Conservation (phyloP, 2,797 vertebrate genomes). For the Eulemur coronatus region DNA sequence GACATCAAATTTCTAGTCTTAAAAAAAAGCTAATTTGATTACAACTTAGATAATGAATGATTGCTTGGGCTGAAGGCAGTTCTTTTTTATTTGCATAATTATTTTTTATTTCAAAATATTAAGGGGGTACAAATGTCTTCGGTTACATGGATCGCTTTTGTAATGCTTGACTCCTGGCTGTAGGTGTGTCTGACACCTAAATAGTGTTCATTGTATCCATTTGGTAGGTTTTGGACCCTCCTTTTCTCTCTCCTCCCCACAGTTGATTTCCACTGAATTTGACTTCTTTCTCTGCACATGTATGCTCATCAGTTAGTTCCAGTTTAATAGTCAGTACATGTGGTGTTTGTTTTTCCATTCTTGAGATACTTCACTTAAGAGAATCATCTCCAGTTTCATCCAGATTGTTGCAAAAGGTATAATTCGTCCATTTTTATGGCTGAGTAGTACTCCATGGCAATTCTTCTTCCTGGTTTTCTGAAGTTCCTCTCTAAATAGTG, state of each 20-base stretch:
- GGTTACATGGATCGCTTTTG: neutral
- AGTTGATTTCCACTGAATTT: neutral
- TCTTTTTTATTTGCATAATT: neutral
- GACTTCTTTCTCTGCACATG: neutral
- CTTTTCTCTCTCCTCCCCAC: neutral
- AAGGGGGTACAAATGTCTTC: neutral
- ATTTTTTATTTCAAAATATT: neutral
- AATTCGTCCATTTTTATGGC: neutral
- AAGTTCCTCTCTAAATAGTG: neutral
- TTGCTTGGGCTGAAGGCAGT: neutral
- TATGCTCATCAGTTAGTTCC: neutral
- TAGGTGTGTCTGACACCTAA: neutral
- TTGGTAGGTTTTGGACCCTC: neutral
- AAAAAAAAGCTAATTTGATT: slow-evolving; percentile 42
- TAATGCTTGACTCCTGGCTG: neutral
- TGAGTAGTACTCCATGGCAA: neutral
- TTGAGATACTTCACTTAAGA: neutral
- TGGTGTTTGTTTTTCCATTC: neutral
- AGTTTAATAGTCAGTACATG: neutral
- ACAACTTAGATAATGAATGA: slow-evolving; percentile 48
- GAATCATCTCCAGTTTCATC: neutral
- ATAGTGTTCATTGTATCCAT: neutral
- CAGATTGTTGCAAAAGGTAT: neutral
- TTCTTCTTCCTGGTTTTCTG: neutral
- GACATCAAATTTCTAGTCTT: slow-evolving; percentile 41